These are phyloP conservation scores for Dilophus febrilis DNA, from an alignment of 2,888 invertebrate species.

Conservation along the genomic window DNA sequence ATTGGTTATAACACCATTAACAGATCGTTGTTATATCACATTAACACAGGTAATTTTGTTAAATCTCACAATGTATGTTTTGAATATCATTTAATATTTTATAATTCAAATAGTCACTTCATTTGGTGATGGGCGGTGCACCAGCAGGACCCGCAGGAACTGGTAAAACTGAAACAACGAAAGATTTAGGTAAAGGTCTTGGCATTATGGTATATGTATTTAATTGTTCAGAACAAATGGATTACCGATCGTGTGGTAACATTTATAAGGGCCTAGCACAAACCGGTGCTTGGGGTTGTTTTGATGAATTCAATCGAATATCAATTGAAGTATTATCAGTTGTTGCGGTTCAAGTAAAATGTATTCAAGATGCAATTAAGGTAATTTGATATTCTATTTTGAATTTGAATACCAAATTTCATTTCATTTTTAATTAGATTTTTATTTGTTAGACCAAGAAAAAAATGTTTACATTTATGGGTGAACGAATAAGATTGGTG, in stretches of 20 bases:
- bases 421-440: not conserved
- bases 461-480: conserved; percentile 68
- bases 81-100: not conserved
- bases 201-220: conserved; percentile 96
- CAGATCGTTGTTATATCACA: conserved; percentile 92
- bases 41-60: conserved; percentile 51
- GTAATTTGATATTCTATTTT: too few relatives aligned
- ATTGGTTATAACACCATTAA: conserved; percentile 85
- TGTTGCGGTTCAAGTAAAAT: conserved; percentile 86
- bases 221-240: conserved; percentile 97
- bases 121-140: conserved; percentile 89
- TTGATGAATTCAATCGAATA: conserved; percentile 94
- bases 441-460: conserved; percentile 39
- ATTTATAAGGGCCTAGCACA: conserved; percentile 90
- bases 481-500: conserved; percentile 58
- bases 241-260: conserved; percentile 89
- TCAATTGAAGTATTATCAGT: conserved; percentile 94
- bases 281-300: conserved; percentile 95
- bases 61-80: not conserved
- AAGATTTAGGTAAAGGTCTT: conserved; percentile 88
- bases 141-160: conserved; percentile 85
- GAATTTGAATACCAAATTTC: not conserved
- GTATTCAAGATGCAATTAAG: conserved; percentile 75
- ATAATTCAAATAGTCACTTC: conserved; percentile 49
- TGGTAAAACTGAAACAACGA: conserved; percentile 94